These are phyloP conservation scores for Drosophila cognata DNA, from an alignment of 2,888 invertebrate species.

Conservation along the genomic window DNA sequence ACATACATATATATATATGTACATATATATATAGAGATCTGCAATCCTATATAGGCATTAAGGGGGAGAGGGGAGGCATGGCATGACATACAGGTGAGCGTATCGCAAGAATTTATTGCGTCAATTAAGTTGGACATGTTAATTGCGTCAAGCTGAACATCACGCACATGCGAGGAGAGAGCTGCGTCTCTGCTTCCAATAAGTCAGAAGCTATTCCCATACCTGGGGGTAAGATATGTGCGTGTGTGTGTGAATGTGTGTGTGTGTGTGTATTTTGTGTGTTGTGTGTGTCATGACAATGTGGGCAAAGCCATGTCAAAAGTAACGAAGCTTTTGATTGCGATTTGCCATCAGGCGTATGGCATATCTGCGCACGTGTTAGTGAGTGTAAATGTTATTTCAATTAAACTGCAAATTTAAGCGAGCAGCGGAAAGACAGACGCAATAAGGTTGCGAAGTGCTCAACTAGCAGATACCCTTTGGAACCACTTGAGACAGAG, in stretches of 20 bases:
- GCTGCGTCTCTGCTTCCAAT: constrained; percentile 12
- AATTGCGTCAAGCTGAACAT: constrained; percentile 81
- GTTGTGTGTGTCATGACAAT: constrained; percentile 52
- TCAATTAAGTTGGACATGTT: constrained; percentile 82
- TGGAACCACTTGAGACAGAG: not conserved
- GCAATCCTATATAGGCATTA: constrained; percentile 10
- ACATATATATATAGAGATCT: constrained; percentile 4
- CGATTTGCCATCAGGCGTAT: constrained; percentile 41
- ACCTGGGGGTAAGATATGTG: not conserved
- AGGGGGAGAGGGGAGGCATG: not conserved
- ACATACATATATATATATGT: not conserved
- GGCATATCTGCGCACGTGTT: constrained; percentile 37
- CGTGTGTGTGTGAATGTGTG: not conserved
- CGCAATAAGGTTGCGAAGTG: not conserved
- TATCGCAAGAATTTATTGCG: constrained; percentile 79
- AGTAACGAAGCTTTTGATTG: constrained; percentile 70
- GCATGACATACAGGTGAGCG: constrained; percentile 25
- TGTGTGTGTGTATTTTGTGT: constrained; percentile 19
- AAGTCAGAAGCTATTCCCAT: constrained; percentile 13
- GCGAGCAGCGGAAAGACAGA: not conserved
- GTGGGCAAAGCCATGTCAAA: constrained; percentile 62
- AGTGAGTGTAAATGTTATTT: constrained; percentile 64
- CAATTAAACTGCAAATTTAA: constrained; percentile 63
- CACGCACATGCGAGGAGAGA: constrained; percentile 68
- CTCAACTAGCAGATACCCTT: not conserved